Percentiles rank a stretch among this genome's conserved stretches.
Evolutionary conservation across 2,797 vertebrate genomes (phyloP).

Genomic region (Rhabdomys pumilio): DNA sequence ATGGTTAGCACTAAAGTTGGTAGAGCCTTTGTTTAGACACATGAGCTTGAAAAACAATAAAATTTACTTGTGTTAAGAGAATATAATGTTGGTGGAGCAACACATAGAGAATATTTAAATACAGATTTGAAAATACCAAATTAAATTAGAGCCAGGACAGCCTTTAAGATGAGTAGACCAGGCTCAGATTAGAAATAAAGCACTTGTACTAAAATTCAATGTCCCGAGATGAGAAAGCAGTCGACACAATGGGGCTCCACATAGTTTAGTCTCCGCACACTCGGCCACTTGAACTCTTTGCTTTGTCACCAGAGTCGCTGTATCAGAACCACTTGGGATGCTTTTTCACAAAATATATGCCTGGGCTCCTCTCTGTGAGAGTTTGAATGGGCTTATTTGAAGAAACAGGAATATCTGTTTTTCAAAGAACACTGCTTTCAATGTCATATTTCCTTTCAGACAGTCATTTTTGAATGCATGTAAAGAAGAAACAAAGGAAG

Average conservation of each 20-base stretch:
- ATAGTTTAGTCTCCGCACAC: not conserved
- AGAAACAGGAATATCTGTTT: not conserved
- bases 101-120: not conserved
- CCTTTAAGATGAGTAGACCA: not conserved
- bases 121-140: not conserved
- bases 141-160: slow-evolving; percentile 36
- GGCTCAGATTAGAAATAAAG: not conserved
- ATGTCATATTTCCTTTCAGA: slow-evolving; percentile 26
- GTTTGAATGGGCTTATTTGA: not conserved
- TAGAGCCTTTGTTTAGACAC: slow-evolving; percentile 20
- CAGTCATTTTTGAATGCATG: slow-evolving; percentile 47
- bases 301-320: not conserved
- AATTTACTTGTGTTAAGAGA: slow-evolving; percentile 48
- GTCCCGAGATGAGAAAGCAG: not conserved
- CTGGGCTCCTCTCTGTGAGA: not conserved
- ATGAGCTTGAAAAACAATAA: slow-evolving; percentile 21
- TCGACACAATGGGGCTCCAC: not conserved
- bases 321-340: not conserved
- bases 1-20: slow-evolving; percentile 18
- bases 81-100: not conserved
- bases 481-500: slow-evolving; percentile 25
- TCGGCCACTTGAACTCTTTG: not conserved
- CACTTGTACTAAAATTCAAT: not conserved
- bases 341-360: slow-evolving; percentile 39
- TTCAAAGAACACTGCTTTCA: slow-evolving; percentile 14